phyloP scores from a whole-genome alignment of 2,888 invertebrate genomes.

The Nomada fucata region DNA sequence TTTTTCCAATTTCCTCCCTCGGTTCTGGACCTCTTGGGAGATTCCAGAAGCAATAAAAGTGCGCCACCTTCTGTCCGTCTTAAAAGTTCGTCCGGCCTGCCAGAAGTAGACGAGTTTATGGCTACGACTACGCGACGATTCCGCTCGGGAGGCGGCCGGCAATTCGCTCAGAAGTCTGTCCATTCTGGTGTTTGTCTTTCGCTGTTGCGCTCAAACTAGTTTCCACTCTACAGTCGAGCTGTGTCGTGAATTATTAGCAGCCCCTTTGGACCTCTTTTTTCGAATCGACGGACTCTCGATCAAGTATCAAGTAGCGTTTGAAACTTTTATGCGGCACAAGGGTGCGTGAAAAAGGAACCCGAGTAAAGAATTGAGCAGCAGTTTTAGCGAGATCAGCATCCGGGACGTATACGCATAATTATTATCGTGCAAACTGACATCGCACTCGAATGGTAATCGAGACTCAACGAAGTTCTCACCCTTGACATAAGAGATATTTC shows the following conservation, averaged over 20 bases:
- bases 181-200: conserved; percentile 22
- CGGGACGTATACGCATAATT: too few species aligned
- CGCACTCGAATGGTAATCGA: too few species aligned
- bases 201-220: conserved; percentile 24
- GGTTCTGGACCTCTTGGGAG: conserved; percentile 47
- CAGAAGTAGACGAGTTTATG: conserved; percentile 63
- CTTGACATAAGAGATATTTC: too few species aligned
- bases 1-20: conserved; percentile 64
- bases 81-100: conserved; percentile 63
- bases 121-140: conserved; percentile 29
- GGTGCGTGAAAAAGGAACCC: too few species aligned
- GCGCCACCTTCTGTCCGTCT: conserved; percentile 66
- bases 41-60: conserved; percentile 65
- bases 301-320: background rate
- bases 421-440: too few species aligned
- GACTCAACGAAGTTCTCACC: too few species aligned
- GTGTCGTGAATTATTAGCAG: conserved; percentile 48
- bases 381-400: too few species aligned
- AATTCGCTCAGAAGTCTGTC: conserved; percentile 5
- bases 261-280: background rate
- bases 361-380: too few species aligned
- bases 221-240: background rate
- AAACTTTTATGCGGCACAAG: background rate
- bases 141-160: conserved; percentile 47
- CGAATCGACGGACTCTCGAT: background rate